Percentiles rank a stretch among this genome's conserved stretches.
phyloP scores from a whole-genome alignment of 2,888 invertebrate species.

The Trichacis sp. region DNA sequence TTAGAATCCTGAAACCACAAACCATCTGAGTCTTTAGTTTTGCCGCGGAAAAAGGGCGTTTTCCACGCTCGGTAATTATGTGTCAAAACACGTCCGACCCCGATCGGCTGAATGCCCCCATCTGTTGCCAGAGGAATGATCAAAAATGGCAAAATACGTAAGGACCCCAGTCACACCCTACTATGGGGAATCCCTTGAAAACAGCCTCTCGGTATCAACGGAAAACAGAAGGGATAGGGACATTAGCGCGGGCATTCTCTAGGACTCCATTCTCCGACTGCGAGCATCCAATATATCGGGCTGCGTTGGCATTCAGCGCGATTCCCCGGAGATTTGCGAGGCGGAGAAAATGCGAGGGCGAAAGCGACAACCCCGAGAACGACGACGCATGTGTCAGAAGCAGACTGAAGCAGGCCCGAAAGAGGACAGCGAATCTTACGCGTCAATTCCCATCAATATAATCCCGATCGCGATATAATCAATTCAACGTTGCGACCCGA shows the following conservation, averaged over 20 bases:
- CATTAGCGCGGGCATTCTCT: conserved; percentile 19
- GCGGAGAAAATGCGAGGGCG: no score
- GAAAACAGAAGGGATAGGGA: conserved; percentile 32
- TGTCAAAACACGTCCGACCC: neutral
- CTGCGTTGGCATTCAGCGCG: conserved; percentile 21
- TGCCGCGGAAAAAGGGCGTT: neutral
- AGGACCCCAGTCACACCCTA: conserved; percentile 24
- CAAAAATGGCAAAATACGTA: conserved; percentile 5
- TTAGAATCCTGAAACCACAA: no score
- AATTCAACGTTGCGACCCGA: conserved; percentile 33
- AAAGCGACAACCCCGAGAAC: conserved; percentile 8
- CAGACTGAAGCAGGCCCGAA: conserved; percentile 3
- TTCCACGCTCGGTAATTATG: neutral
- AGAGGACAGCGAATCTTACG: conserved; percentile 34
- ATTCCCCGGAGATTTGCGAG: conserved; percentile 22
- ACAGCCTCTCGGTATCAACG: conserved; percentile 26
- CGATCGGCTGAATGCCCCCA: neutral
- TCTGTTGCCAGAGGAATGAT: neutral
- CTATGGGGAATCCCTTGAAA: conserved; percentile 26
- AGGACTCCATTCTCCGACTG: conserved; percentile 20
- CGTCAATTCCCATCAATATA: conserved; percentile 39
- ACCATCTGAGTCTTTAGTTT: no score
- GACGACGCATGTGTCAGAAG: conserved; percentile 4
- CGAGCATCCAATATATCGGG: conserved; percentile 4
- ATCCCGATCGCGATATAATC: conserved; percentile 39